Evolutionary conservation across 2,888 invertebrate species (phyloP), one percentile per base, ranked within the genome.

Genomic region (Drosophila acutilabella): DNA sequence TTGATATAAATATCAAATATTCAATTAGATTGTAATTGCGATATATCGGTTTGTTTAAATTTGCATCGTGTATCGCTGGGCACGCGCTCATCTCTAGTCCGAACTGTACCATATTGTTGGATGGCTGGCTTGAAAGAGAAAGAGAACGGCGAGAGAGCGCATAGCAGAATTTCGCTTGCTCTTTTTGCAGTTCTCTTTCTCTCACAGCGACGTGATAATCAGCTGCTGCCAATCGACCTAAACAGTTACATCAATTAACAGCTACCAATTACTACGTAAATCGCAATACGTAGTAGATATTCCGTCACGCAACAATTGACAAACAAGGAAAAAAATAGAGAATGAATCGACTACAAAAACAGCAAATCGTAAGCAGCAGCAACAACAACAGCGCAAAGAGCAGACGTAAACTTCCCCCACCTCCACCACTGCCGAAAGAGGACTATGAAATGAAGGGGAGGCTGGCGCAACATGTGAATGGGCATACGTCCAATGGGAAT

Each of bases 21-120:
- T 6, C 8, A 8, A 2, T 30, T 6, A 2, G 8, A 30, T 30
- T 30, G 13, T 16, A 30, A 3, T 47, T 16, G 47, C 16, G 7
- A 33, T 30, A 33, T 48, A 33, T 33, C 33, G 11, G 13, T 11
- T 4, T 23, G 14, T 30, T 48, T 3, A 11, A 30, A 47, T 16
- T 48, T 33, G 33, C 30, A 7, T 26, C 26, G 38, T 11, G 56
- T 44, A 10, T 36, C 41, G 54, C 16, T 48, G 26, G 18, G 18
- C 65, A 58, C 64, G 56, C 61, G 45, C 59, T 11, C 70, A 74
- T 68, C 79, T 75, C 75, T 67, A 74, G 44, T 65, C 51, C 60
- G 59, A 82, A 88, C 88, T 83, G 88, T 83, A 88, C 88, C 83
- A 82, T 85, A 83, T 88, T 83, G 79, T 62, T 54, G 41, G 36